phyloP scores from a whole-genome alignment of 2,888 invertebrate species.

The Hydrotaea diabolus region DNA sequence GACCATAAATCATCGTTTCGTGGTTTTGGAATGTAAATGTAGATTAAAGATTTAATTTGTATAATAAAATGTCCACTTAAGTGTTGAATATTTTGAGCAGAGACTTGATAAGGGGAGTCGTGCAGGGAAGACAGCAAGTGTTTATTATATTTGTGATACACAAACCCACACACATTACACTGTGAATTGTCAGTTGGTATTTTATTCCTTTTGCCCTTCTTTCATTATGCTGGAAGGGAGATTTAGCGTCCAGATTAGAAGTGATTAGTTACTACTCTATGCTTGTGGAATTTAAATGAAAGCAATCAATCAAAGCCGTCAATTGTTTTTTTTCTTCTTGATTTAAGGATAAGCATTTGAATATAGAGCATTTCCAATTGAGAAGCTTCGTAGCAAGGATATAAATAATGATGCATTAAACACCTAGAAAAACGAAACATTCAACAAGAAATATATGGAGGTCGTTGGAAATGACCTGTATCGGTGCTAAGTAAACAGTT shows the following conservation, averaged over 20 bases:
- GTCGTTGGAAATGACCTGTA: too few species aligned
- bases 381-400: not conserved
- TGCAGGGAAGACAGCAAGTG: not conserved
- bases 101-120: not conserved
- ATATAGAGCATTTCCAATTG: too few species aligned
- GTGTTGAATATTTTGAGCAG: not conserved
- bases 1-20: constrained; percentile 1
- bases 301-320: not conserved
- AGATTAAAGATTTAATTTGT: not conserved
- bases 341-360: too few species aligned
- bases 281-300: not conserved
- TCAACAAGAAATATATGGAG: too few species aligned
- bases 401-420: too few species aligned
- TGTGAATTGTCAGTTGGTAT: not conserved
- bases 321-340: not conserved
- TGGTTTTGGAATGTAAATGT: not conserved
- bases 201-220: too few species aligned
- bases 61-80: constrained; percentile 7
- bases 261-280: not conserved
- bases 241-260: not conserved
- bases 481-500: too few species aligned
- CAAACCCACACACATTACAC: not conserved
- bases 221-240: not conserved
- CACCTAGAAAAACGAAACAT: too few species aligned
- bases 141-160: not conserved